These are phyloP conservation scores for Argyra leucocephala DNA, from an alignment of 2,888 invertebrate species.

Conservation along the genomic window DNA sequence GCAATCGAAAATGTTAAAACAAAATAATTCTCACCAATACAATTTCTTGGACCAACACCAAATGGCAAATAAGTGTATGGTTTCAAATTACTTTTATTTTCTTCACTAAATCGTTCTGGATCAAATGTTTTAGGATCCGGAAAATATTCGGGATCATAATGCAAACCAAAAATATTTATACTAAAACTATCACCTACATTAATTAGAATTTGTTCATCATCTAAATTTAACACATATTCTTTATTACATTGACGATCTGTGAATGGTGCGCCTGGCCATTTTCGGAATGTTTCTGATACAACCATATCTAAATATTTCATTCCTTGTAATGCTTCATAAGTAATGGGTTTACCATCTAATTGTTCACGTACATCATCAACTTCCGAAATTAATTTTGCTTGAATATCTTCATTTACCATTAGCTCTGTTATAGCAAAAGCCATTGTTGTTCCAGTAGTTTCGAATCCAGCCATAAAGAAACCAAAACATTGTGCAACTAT, in stretches of 20 bases:
- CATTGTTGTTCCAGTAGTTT: conserved; percentile 43
- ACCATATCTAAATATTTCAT: conserved; percentile 53
- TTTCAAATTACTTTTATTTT: conserved; percentile 46
- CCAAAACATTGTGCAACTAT: conserved; percentile 50
- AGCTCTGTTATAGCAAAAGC: conserved; percentile 50
- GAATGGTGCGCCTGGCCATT: conserved; percentile 46
- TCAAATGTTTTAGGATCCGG: conserved; percentile 50
- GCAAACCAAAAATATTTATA: conserved; percentile 44
- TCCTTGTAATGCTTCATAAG: conserved; percentile 48
- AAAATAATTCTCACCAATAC: conserved; percentile 46
- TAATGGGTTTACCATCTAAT: conserved; percentile 43
- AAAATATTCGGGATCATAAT: conserved; percentile 47
- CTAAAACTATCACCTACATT: conserved; percentile 33
- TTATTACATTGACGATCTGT: conserved; percentile 48
- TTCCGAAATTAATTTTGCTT: conserved; percentile 48
- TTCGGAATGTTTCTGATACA: conserved; percentile 47
- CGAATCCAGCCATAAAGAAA: conserved; percentile 52
- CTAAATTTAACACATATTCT: conserved; percentile 42
- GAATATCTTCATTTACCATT: conserved; percentile 50
- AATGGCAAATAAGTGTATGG: conserved; percentile 48
- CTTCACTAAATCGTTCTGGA: conserved; percentile 51
- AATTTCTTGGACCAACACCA: conserved; percentile 52
- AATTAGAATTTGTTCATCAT: conserved; percentile 16
- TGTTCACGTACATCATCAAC: conserved; percentile 45
- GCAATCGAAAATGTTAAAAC: background rate